phyloP scores from a whole-genome alignment of 2,888 invertebrate species.

The Trichacis sp. region DNA sequence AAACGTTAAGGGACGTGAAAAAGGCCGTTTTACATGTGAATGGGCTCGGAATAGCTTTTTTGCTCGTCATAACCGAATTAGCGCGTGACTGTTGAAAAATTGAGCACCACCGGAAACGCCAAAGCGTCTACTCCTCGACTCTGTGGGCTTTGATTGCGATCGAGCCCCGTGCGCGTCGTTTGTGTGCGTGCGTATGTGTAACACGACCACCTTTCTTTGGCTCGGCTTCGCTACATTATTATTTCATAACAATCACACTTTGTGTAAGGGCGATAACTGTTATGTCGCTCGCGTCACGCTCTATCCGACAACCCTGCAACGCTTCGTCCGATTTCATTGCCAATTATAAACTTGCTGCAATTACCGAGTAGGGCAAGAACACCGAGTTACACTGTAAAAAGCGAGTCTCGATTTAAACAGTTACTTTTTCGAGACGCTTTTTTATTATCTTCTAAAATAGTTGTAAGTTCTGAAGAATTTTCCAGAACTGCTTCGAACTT shows the following conservation, averaged over 20 bases:
- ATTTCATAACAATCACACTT: conserved; percentile 61
- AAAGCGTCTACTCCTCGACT: conserved; percentile 52
- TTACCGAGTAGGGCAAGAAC: no score
- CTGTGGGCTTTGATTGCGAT: conserved; percentile 58
- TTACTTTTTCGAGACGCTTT: no score
- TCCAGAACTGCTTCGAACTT: no score
- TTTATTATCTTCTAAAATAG: no score
- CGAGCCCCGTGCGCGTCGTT: conserved; percentile 43
- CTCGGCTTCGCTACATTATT: conserved; percentile 52
- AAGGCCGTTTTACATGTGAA: not conserved
- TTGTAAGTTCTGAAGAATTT: no score
- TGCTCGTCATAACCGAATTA: conserved; percentile 2
- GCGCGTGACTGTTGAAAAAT: conserved; percentile 33
- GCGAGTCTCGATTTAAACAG: no score
- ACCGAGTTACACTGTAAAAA: no score
- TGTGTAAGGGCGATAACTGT: conserved; percentile 55
- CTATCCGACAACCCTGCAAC: conserved; percentile 42
- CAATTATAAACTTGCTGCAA: no score
- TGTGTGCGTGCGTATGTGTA: no score
- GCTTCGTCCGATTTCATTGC: conserved; percentile 18
- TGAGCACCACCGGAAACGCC: conserved; percentile 58
- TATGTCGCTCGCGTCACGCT: conserved; percentile 50
- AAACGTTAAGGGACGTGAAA: no score
- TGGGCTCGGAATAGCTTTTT: no score
- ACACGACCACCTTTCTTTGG: conserved; percentile 43